Evolutionary conservation across 2,888 invertebrate species (phyloP).

Genomic region (Marasmarcha lunaedactyla): DNA sequence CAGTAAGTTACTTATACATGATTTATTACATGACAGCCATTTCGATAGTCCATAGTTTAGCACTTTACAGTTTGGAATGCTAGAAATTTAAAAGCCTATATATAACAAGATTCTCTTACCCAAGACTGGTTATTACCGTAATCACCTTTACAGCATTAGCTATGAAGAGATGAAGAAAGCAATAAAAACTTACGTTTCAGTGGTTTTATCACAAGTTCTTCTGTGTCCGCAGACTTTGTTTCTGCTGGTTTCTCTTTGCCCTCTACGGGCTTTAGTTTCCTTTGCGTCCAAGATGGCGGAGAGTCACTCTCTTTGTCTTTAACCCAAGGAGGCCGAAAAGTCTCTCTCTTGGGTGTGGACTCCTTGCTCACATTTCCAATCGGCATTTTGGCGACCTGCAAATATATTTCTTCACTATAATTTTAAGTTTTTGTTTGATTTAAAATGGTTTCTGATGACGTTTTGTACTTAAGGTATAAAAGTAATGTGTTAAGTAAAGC

Average conservation of each 20-base stretch:
- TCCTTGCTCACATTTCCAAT: constrained; percentile 65
- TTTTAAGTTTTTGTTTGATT: too few relatives aligned
- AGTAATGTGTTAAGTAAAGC: background rate
- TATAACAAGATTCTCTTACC: too few relatives aligned
- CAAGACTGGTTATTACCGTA: too few relatives aligned
- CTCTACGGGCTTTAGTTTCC: constrained; percentile 57
- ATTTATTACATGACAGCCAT: too few relatives aligned
- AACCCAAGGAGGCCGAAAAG: constrained; percentile 82
- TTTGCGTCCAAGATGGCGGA: constrained; percentile 74
- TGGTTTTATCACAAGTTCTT: constrained; percentile 24
- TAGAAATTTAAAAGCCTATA: too few relatives aligned
- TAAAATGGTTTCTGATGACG: background rate
- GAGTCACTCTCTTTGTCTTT: constrained; percentile 74
- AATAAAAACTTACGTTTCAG: constrained; percentile 46
- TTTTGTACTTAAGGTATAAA: background rate
- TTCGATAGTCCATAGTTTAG: too few relatives aligned
- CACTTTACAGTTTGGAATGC: too few relatives aligned
- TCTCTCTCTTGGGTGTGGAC: constrained; percentile 70
- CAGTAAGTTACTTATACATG: too few relatives aligned
- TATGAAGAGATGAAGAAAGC: too few relatives aligned
- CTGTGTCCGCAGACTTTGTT: constrained; percentile 18
- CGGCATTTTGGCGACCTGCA: constrained; percentile 35
- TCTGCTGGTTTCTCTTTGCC: constrained; percentile 25
- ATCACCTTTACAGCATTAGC: too few relatives aligned
- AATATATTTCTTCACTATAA: too few relatives aligned